phyloP scores from a whole-genome alignment of 2,888 invertebrate genomes.

The Andrena chrysosceles region DNA sequence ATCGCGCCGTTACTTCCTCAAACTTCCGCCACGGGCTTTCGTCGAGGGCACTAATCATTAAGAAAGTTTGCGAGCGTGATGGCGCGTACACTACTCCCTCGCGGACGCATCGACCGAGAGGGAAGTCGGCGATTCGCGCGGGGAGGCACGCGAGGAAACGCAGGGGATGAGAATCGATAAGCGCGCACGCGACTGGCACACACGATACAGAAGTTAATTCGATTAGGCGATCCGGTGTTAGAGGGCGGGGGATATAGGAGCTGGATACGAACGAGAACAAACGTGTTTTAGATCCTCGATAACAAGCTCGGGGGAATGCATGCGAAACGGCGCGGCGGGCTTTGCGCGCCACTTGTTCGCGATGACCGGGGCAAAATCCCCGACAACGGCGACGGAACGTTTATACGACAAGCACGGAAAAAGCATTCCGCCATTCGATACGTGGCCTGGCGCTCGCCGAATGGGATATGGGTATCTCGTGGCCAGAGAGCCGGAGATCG shows the following conservation, averaged over 20 bases:
- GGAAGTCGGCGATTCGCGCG: neutral
- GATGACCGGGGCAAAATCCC: slow-evolving; percentile 47
- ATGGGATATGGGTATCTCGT: slow-evolving; percentile 66
- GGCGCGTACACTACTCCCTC: slow-evolving; percentile 13
- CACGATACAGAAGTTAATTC: slow-evolving; percentile 45
- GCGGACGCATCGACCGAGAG: neutral
- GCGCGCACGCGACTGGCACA: slow-evolving; percentile 8
- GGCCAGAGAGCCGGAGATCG: slow-evolving; percentile 53
- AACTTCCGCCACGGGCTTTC: neutral
- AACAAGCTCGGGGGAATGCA: slow-evolving; percentile 32
- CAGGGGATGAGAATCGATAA: slow-evolving; percentile 36
- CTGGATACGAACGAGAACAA: slow-evolving; percentile 23
- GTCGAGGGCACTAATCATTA: slow-evolving; percentile 25
- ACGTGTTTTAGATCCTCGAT: slow-evolving; percentile 47
- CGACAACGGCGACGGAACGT: slow-evolving; percentile 41
- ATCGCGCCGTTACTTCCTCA: neutral
- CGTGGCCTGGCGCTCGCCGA: slow-evolving; percentile 46
- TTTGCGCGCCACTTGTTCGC: slow-evolving; percentile 21
- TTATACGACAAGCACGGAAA: slow-evolving; percentile 61
- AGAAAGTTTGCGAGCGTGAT: slow-evolving; percentile 11
- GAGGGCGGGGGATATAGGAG: neutral
- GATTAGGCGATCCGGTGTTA: slow-evolving; percentile 26
- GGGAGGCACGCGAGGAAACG: neutral
- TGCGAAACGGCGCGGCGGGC: slow-evolving; percentile 11
- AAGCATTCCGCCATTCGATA: slow-evolving; percentile 62